Conservation (phyloP, 1,140 invertebrate species). For the Drosophila leontia region DNA sequence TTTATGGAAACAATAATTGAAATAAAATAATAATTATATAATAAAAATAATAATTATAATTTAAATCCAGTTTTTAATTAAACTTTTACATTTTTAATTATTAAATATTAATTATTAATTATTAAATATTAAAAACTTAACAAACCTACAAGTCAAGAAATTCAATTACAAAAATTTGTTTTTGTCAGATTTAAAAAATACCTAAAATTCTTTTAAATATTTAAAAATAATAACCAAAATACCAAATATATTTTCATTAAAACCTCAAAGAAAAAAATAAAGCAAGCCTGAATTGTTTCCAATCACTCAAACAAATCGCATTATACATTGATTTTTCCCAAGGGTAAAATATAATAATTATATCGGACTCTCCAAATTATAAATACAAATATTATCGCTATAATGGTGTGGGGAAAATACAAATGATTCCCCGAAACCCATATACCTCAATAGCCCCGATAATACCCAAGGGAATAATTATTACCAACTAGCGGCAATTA, state of each 20-base stretch:
- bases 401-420: background rate
- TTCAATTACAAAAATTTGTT: no score
- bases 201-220: no score
- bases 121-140: no score
- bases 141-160: no score
- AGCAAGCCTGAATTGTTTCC: background rate
- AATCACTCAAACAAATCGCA: background rate
- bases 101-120: no score
- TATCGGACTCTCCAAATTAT: background rate
- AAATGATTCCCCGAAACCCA: background rate
- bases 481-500: constrained; percentile 65
- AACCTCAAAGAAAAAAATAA: background rate
- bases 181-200: no score
- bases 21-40: no score
- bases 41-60: no score
- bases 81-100: no score
- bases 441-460: background rate
- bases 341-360: background rate
- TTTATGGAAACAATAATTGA: background rate
- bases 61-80: no score
- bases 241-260: background rate
- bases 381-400: background rate
- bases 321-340: background rate
- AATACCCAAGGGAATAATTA: constrained; percentile 31
- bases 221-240: background rate